These are phyloP conservation scores for Aleiodes testaceus DNA, from an alignment of 2,888 invertebrate species.

Conservation along the genomic window DNA sequence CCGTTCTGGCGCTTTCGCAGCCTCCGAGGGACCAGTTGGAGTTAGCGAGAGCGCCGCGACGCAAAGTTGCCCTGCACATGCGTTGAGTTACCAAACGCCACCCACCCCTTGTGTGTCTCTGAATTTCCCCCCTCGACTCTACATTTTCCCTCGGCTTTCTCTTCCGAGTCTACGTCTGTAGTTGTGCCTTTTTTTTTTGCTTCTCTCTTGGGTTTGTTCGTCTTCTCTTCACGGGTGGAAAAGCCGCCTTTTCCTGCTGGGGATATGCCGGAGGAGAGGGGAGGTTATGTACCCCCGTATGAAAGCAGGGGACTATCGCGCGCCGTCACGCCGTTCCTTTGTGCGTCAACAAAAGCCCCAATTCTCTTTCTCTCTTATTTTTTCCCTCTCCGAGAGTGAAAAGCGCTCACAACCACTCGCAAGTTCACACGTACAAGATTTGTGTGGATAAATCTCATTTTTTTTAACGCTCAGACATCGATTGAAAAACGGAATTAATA, in stretches of 20 bases:
- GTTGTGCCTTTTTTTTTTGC: constrained; percentile 35
- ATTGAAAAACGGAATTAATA: background rate
- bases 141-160: constrained; percentile 45
- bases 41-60: constrained; percentile 67
- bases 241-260: constrained; percentile 47
- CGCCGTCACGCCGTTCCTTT: constrained; percentile 67
- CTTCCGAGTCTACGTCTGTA: constrained; percentile 33
- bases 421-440: constrained; percentile 52
- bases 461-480: constrained; percentile 9
- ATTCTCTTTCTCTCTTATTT: constrained; percentile 6
- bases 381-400: constrained; percentile 25
- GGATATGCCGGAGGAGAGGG: constrained; percentile 34
- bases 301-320: constrained; percentile 60
- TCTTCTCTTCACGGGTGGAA: constrained; percentile 35
- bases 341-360: constrained; percentile 65
- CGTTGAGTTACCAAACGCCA: constrained; percentile 64
- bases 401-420: constrained; percentile 42
- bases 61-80: constrained; percentile 72
- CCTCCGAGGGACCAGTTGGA: constrained; percentile 68
- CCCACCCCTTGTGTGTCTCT: constrained; percentile 48
- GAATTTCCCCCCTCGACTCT: constrained; percentile 30
- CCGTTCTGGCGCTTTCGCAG: constrained; percentile 68
- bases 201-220: constrained; percentile 35
- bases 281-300: constrained; percentile 43
- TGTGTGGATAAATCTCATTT: constrained; percentile 39